Base-by-base conservation (phyloP, 2,888 invertebrate species). In the Lydus trimaculatus region DNA sequence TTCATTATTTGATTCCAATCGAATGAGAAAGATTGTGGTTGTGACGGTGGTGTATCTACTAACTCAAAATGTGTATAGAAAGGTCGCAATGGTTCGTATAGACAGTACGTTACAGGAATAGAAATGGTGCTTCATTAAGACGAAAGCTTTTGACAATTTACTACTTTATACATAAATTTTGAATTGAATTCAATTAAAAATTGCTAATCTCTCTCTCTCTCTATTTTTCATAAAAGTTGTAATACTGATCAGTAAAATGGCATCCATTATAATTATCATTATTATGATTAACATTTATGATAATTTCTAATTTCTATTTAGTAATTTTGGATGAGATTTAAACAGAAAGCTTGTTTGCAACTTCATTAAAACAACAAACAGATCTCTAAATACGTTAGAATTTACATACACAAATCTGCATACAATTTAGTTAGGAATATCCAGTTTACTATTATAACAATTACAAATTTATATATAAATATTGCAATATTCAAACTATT, bases 61-160 rank as follows among this genome's bases (percentile, higher is more conserved):
- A 43, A 43, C n/a, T 43, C 43, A 43, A 43, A 43, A 43, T 43
- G 17, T 43, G 17, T 43, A 43, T 43, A n/a, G 43, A 43, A 43
- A 43, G 17, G 13, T 43, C 43, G 43, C 43, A 43, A 43, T 43
- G n/a, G 43, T 43, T n/a, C 43, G 17, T 43, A 8, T 43, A 17
- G 3, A 43, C 17, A 43, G 43, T n/a, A 43, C 43, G 43, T 17
- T 43, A 43, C 43, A 43, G 13, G 43, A 43, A 43, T 43, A 43
- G 43, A 43, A 43, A 43, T 43, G 43, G 1, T n/a, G n/a, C 43
- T 43, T 17, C 43, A 43, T 43, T 43, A 43, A 43, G 17, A 43
- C 17, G 43, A 6, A n/a, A 43, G n/a, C n/a, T 3, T 43, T 43
- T 43, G 4, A 4, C n/a, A n/a, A n/a, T n/a, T n/a, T n/a, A n/a